Conservation (phyloP, 2,113 vertebrate species). For the Ailurus styani region DNA sequence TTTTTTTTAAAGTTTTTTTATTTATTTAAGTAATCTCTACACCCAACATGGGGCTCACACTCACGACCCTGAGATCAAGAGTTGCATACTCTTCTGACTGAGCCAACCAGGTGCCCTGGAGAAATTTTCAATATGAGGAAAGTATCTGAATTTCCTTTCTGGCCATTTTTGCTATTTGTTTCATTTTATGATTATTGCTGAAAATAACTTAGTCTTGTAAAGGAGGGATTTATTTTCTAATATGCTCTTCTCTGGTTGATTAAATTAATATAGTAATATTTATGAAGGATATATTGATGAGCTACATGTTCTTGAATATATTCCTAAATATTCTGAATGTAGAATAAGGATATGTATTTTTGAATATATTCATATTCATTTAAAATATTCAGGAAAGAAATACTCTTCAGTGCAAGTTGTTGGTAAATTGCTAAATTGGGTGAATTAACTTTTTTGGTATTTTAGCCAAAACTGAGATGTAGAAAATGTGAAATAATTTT, state of each 20-base stretch:
- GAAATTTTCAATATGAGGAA: background rate
- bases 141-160: background rate
- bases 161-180: slow-evolving; percentile 10
- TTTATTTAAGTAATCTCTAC: background rate
- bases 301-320: background rate
- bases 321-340: background rate
- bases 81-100: background rate
- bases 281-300: background rate
- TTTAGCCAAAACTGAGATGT: background rate
- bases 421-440: background rate
- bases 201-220: background rate
- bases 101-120: background rate
- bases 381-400: background rate
- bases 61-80: background rate
- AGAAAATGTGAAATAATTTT: background rate
- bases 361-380: background rate
- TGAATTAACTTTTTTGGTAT: background rate
- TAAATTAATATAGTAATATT: slow-evolving; percentile 20
- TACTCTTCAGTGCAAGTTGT: background rate
- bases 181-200: background rate
- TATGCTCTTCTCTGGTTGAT: background rate
- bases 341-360: background rate
- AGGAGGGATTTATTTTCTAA: background rate
- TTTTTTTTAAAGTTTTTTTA: background rate
- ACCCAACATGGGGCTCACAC: background rate